These are phyloP conservation scores for Trinectes maculatus DNA, from an alignment of 2,113 vertebrate genomes.

Conservation along the genomic window DNA sequence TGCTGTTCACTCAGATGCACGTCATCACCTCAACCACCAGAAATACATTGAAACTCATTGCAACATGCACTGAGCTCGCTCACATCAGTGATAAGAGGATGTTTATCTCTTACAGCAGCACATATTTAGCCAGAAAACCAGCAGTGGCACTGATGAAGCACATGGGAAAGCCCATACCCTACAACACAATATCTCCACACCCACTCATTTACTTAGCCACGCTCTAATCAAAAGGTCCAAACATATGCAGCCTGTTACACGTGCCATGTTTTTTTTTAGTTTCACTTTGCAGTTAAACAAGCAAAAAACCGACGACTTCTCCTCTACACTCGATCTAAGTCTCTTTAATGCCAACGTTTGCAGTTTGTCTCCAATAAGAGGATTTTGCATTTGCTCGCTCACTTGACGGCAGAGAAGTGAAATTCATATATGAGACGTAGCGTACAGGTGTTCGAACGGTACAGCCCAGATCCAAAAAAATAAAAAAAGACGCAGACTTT, in stretches of 20 bases:
- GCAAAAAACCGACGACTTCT: background rate
- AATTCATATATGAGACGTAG: slow-evolving; percentile 59
- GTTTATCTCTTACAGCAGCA: background rate
- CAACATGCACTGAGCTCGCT: slow-evolving; percentile 1
- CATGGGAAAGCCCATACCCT: background rate
- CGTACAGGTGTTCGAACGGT: slow-evolving; percentile 85
- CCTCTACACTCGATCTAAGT: slow-evolving; percentile 4
- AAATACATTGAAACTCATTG: slow-evolving; percentile 7
- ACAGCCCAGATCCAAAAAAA: slow-evolving; percentile 74
- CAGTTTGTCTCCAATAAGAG: slow-evolving; percentile 40
- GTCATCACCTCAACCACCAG: slow-evolving; percentile 17
- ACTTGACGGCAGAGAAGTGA: slow-evolving; percentile 62
- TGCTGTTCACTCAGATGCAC: background rate
- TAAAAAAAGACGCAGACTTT: slow-evolving; percentile 76
- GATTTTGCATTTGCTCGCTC: slow-evolving; percentile 44
- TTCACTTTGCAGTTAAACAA: background rate
- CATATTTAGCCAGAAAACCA: background rate
- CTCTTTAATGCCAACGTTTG: slow-evolving; percentile 28
- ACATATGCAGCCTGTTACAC: background rate
- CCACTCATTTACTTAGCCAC: background rate
- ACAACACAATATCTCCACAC: slow-evolving; percentile 4
- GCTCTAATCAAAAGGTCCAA: slow-evolving; percentile 8
- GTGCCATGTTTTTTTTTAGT: background rate
- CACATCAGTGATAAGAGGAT: background rate
- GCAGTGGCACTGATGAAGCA: slow-evolving; percentile 11